Evolutionary conservation across 2,113 vertebrate genomes (phyloP), one percentile per base, ranked within the genome.

Genomic region (Nycticryphes semicollaris): DNA sequence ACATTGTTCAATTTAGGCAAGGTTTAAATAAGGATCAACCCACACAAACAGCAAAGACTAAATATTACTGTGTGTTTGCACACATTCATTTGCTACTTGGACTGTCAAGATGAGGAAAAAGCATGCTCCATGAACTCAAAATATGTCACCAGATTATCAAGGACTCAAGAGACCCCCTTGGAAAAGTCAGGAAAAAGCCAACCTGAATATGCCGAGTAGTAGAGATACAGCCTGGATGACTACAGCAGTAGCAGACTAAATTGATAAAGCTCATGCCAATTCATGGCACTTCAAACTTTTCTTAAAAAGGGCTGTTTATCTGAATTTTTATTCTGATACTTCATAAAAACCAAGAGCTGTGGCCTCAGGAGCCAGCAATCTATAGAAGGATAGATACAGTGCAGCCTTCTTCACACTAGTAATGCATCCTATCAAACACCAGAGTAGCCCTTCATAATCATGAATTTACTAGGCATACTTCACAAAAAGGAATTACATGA

Each of bases 11-110:
- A n/a, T 20, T 78, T 70, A 54, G 15, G 51, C 13, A 81, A 63
- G 41, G 8, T 63, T 74, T 81, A 84, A 91, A 68, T 76, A 88
- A 63, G 82, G 84, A 68, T n/a, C 37, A 86, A 67, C 14, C 10
- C 25, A 37, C 13, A 45, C 18, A 91, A 50, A 39, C 18, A 86
- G 14, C 6, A 51, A 59, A 57, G 22, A 59, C 25, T 54, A 85
- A 67, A 31, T 50, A 77, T 23, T 59, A 37, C 16, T 0, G 0
- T 12, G 1, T 14, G 11, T 12, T 47, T 8, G 19, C 31, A 39
- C 9, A 12, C 15, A 45, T 47, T 37, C 16, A 57, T 13, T 66
- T 72, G 8, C 22, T 74, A 53, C 19, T 80, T 80, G 25, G 24
- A 81, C 18, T 15, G 3, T 56, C 41, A 89, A 74, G 33, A 48